Base-by-base conservation (phyloP, 2,888 invertebrate genomes). In the Morpho deidamia region DNA sequence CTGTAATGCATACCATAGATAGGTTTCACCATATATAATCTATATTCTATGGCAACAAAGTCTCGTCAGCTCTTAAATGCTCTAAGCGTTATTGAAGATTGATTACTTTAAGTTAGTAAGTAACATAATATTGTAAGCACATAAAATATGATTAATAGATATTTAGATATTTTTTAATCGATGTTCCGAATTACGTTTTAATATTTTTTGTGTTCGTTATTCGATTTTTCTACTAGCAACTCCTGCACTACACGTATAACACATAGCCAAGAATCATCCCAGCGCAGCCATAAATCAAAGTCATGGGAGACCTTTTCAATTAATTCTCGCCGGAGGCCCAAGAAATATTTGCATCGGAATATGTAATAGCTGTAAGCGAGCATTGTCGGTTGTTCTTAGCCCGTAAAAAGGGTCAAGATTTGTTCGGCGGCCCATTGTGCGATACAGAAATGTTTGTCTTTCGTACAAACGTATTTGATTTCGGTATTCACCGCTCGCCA, bases 391-490 rank as follows among this genome's bases (percentile, higher is more conserved):
- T 56, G 59, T 65, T 66, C 67, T 67, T 66, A 58, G 60, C 55
- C 57, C 62, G 68, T 64, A 69, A 71, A 72, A 72, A 71, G 72
- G 74, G 68, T 69, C 71, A 71, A 72, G 71, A 72, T 67, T 68
- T 63, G 66, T 64, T 62, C 68, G 65, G 63, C 64, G 53, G 52
- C 46, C 76, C 69, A 83, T 84, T 84, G 83, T 85, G 65, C 67
- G 67, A 67, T 70, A 73, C 68, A 53, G 61, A 56, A 51, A 38
- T 86, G 81, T 87, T 86, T 86, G 79, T 83, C 77, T 85, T 82
- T 76, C 70, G 72, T 64, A 78, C 82, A 81, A 83, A 43, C 39
- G 53, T 55, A 55, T 50, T 48, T 51, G 69, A 69, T 66, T 65
- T 58, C 40, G 49, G 46, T 39, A 14, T 44, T 38, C 40, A 52